Evolutionary conservation across 2,888 invertebrate genomes (phyloP), one percentile per base, ranked within the genome.

Genomic region (Standfussiana lucernea): DNA sequence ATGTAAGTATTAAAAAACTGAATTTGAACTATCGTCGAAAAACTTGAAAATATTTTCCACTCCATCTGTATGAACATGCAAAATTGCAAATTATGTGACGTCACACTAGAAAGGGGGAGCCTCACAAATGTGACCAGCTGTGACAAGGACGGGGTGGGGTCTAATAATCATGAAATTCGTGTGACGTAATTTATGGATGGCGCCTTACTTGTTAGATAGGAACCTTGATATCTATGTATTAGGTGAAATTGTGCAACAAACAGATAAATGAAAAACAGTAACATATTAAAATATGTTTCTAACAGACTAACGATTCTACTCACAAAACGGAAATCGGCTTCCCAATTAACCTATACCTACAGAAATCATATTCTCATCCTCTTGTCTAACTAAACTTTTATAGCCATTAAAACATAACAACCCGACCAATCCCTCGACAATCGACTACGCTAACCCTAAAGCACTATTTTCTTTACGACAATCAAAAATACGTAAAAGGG

Each of bases 401-500:
- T 70, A 78, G 72, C 32, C 75, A 65, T 45, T 59, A 50, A 81
- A 84, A 79, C 75, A 80, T 86, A 82, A 80, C 72, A 87, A 81
- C 71, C 77, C 77, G 80, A 76, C 71, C 81, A 47, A 24, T 32
- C 80, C 28, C 35, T 86, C 73, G 62, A 84, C 77, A 85, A 84
- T 77, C 73, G 75, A 72, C 59, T 77, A 77, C 80, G 83, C 86
- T 86, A 87, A 88, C 86, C 85, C 79, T 87, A 87, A 89, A 88
- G 72, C 82, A 88, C 89, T 89, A 92, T 91, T 86, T 90, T 86
- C 87, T 90, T 91, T 89, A 90, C 90, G 90, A 93, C 91, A 92
- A 92, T 93, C 92, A 92, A 91, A 87, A 88, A 87, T 86, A 89
- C 91, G 91, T 93, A 94, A 93, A 93, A 90, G 90, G 87, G 89